These are phyloP conservation scores for Drosophila equinoxialis DNA, from an alignment of 1,140 invertebrate species.

Conservation along the genomic window DNA sequence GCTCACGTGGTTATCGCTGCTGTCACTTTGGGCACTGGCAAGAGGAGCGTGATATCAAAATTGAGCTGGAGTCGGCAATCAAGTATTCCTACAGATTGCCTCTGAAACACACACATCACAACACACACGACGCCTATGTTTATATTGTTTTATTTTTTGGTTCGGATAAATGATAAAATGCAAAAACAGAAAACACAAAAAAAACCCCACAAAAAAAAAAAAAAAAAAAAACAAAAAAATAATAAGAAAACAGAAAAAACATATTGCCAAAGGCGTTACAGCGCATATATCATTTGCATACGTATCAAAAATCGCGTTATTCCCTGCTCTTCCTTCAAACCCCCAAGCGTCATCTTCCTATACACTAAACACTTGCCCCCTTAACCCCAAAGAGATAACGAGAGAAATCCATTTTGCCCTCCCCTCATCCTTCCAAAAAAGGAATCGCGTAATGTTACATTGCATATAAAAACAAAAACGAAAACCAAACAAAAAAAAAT, in stretches of 20 bases:
- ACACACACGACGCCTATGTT: constrained; percentile 17
- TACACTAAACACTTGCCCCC: constrained; percentile 9
- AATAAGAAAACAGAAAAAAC: constrained; percentile 5
- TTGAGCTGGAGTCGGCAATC: constrained; percentile 73
- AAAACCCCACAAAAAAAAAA: neutral
- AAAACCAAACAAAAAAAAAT: constrained; percentile 30
- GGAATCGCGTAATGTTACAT: constrained; percentile 71
- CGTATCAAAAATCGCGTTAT: constrained; percentile 70
- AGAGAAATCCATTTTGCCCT: constrained; percentile 29
- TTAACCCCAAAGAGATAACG: constrained; percentile 35
- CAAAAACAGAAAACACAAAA: neutral
- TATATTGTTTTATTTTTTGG: constrained; percentile 2
- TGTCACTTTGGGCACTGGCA: constrained; percentile 26
- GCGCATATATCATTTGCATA: constrained; percentile 75
- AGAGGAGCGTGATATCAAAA: constrained; percentile 72
- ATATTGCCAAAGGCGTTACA: constrained; percentile 50
- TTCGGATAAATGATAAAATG: constrained; percentile 15
- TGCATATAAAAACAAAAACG: constrained; percentile 70
- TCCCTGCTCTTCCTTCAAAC: constrained; percentile 34
- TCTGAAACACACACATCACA: constrained; percentile 17
- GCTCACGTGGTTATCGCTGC: constrained; percentile 25
- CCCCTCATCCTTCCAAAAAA: constrained; percentile 23
- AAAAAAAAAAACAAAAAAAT: neutral
- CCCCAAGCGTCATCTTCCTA: neutral
- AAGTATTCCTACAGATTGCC: constrained; percentile 74